These are phyloP conservation scores for Lordiphosa andalusiaca DNA, from an alignment of 2,888 invertebrate genomes.

Conservation along the genomic window DNA sequence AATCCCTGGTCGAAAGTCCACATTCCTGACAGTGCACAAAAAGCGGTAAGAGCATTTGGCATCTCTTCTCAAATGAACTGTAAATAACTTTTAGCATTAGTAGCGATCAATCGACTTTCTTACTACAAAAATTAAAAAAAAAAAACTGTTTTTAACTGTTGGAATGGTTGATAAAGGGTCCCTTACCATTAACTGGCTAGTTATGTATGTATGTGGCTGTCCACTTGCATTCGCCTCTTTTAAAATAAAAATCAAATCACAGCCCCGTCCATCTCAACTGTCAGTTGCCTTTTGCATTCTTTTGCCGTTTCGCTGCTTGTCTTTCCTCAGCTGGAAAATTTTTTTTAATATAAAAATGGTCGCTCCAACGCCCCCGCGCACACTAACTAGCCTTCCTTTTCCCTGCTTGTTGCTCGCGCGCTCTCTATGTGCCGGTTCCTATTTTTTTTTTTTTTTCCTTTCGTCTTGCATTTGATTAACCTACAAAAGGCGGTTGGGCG, in stretches of 20 bases:
- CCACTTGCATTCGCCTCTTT: slow-evolving; percentile 17
- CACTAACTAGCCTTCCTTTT: slow-evolving; percentile 51
- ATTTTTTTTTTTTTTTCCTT: slow-evolving; percentile 1
- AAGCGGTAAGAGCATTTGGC: too few species aligned
- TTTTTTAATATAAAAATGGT: slow-evolving; percentile 54
- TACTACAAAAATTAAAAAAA: too few species aligned
- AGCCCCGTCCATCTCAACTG: slow-evolving; percentile 54
- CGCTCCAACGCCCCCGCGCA: slow-evolving; percentile 42
- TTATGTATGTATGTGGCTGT: slow-evolving; percentile 6
- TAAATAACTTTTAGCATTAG: too few species aligned
- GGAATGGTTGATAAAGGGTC: not conserved
- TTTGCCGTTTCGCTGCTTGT: slow-evolving; percentile 20
- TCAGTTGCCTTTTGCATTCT: slow-evolving; percentile 50
- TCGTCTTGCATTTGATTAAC: slow-evolving; percentile 73
- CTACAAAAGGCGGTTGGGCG: slow-evolving; percentile 52
- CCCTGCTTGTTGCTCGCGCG: not conserved
- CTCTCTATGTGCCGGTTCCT: not conserved
- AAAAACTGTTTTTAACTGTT: not conserved
- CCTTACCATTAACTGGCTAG: too few species aligned
- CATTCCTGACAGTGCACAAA: too few species aligned
- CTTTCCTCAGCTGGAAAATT: slow-evolving; percentile 38
- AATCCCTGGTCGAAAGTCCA: too few species aligned
- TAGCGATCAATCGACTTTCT: too few species aligned
- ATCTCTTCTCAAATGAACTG: too few species aligned
- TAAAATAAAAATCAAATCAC: slow-evolving; percentile 41